Conservation (phyloP, 2,113 vertebrate species). For the Smithornis capensis region DNA sequence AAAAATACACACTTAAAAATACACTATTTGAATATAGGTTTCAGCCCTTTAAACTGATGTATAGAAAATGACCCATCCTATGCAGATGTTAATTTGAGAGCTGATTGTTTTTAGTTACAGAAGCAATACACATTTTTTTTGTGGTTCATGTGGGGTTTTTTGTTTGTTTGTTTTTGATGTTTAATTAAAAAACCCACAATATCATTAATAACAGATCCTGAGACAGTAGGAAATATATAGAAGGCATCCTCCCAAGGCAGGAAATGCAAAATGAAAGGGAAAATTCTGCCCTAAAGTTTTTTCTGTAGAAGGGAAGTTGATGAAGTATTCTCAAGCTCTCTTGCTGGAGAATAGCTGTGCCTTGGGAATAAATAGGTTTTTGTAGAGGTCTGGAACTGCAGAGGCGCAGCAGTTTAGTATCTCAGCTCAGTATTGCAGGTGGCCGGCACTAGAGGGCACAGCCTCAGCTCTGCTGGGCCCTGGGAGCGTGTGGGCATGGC, state of each 20-base stretch:
- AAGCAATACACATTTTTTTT: not conserved
- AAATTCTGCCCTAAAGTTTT: not conserved
- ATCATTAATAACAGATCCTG: not conserved
- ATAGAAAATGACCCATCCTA: not conserved
- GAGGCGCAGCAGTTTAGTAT: not conserved
- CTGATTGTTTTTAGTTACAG: not conserved
- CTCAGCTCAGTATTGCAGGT: not conserved
- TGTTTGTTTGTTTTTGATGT: not conserved
- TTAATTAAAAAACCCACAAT: not conserved
- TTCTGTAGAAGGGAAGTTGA: not conserved
- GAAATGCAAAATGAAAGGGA: not conserved
- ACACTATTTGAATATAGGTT: not conserved
- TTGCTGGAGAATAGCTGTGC: not conserved
- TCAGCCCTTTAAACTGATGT: not conserved
- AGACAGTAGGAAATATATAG: not conserved
- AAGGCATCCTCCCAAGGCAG: not conserved
- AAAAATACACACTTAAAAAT: conserved; percentile 14
- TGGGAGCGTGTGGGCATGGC: rapidly evolving
- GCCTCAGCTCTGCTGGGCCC: not conserved
- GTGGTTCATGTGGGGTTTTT: not conserved
- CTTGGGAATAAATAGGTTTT: not conserved
- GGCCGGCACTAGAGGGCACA: not conserved
- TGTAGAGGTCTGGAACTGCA: not conserved
- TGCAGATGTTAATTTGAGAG: conserved; percentile 17
- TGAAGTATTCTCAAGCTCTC: not conserved